Percentiles rank a stretch among this genome's conserved stretches.
These are phyloP conservation scores for Mobula birostris DNA, from an alignment of 2,113 vertebrate species.

Conservation along the genomic window DNA sequence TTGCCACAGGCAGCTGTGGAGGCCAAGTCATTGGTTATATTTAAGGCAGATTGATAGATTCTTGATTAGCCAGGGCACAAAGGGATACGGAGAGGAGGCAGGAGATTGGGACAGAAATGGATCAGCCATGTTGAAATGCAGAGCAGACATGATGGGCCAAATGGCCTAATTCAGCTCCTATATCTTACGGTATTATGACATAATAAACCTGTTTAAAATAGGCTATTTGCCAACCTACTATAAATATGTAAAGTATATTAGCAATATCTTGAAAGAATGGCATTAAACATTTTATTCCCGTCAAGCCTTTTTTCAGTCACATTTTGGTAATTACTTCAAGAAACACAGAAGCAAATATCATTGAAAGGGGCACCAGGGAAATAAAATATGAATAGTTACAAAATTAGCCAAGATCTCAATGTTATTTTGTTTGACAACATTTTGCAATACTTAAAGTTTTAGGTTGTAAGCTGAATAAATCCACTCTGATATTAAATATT, in stretches of 20 bases:
- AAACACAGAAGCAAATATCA: neutral
- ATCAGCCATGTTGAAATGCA: too few species aligned
- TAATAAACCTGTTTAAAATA: neutral
- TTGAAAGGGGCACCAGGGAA: neutral
- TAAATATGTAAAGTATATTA: neutral
- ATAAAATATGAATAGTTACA: neutral
- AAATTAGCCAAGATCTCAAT: neutral
- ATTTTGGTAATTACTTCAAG: neutral
- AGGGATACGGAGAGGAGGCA: too few species aligned
- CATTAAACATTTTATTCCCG: neutral
- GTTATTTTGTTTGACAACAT: neutral
- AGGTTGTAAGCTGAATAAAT: neutral
- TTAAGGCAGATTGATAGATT: too few species aligned
- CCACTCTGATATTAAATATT: neutral
- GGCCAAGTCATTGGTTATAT: too few species aligned
- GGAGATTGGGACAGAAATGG: too few species aligned
- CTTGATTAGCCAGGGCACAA: too few species aligned
- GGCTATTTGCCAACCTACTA: neutral
- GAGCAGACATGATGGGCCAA: too few species aligned
- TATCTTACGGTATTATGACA: too few species aligned
- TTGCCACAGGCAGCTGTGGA: too few species aligned
- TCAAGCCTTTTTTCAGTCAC: neutral
- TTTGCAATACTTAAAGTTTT: neutral
- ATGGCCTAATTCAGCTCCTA: too few species aligned
- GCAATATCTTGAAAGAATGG: neutral